Base-by-base conservation (phyloP, 2,797 vertebrate species). In the Pitangus sulphuratus region DNA sequence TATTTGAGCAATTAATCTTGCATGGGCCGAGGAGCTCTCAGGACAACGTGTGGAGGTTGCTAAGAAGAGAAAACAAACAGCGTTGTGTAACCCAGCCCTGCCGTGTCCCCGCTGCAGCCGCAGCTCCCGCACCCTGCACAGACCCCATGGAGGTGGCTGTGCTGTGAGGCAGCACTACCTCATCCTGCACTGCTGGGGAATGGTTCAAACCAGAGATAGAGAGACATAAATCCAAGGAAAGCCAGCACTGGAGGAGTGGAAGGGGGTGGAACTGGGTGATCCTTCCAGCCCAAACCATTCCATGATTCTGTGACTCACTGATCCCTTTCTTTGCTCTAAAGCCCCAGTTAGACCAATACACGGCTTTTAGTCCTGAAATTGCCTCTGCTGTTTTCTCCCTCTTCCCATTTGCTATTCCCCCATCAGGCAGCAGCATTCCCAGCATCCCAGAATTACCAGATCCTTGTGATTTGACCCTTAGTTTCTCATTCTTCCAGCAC, bases 21-120 rank as follows among this genome's bases (percentile, higher is more conserved):
- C 70, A 25, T 3, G 48, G 74, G 42, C 87, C 11, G 15, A 33
- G 84, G 60, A 37, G 19, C 95, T 40, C 87, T 56, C 12, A 78
- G 84, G 92, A 56, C 70, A 17, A 47, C 19, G 47, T 62, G 89
- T 28, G 12, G 70, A 85, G 92, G 92, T 80, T 95, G 96, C 95
- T 80, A 70, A 96, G 94, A n/a, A 39, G 68, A 91, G 75, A 24
- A 93, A 97, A 95, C 89, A 96, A 89, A 91, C 83, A 82, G 15
- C 3, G 66, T 31, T 62, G 94, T 82, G 95, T 87, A 87, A 96
- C 17, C 20, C 9, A 0, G 56, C 19, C 8, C 26, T 8, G 81
- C 39, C 16, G 6, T 48, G 9, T 74, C 50, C 45, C 53, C 31
- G 45, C 53, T 1, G n/a, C 72, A 45, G 53, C 70, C 6, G 74